A percentile compares a stretch with the other conserved stretches of the same genome.
These are phyloP conservation scores for Thryonomys swinderianus DNA, from an alignment of 2,113 vertebrate species.

Conservation along the genomic window DNA sequence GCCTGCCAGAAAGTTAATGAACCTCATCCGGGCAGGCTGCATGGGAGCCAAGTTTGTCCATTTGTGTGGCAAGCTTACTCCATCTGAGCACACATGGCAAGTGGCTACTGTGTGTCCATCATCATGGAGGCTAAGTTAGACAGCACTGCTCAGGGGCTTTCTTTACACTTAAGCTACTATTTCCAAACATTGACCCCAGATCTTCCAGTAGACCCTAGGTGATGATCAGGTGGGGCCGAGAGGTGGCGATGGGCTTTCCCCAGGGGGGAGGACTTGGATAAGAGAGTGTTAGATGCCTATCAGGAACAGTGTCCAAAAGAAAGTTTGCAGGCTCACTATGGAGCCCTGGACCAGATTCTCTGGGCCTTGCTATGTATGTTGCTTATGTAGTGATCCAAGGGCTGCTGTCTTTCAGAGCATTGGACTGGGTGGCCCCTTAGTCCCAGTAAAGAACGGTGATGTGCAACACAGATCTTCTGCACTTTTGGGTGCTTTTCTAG, in stretches of 20 bases:
- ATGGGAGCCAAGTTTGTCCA: background rate
- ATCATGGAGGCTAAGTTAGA: background rate
- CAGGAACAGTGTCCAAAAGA: background rate
- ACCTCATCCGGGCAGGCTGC: background rate
- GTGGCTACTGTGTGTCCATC: background rate
- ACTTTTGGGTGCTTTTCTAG: background rate
- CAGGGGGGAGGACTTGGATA: background rate
- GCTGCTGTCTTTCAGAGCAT: background rate
- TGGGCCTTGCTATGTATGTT: background rate
- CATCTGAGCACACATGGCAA: background rate
- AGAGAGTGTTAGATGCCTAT: background rate
- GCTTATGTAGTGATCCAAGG: background rate
- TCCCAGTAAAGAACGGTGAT: background rate
- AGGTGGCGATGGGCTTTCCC: background rate
- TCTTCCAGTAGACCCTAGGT: background rate
- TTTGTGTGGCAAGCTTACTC: background rate
- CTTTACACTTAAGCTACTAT: background rate
- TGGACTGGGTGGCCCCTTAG: background rate
- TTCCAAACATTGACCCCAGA: background rate
- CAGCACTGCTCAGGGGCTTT: background rate
- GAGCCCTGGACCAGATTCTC: background rate
- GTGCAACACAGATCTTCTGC: background rate
- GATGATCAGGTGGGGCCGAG: background rate
- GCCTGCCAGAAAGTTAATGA: background rate
- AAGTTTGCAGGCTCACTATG: background rate